Conservation (phyloP, 2,113 vertebrate species). For the Calyptomena viridis region DNA sequence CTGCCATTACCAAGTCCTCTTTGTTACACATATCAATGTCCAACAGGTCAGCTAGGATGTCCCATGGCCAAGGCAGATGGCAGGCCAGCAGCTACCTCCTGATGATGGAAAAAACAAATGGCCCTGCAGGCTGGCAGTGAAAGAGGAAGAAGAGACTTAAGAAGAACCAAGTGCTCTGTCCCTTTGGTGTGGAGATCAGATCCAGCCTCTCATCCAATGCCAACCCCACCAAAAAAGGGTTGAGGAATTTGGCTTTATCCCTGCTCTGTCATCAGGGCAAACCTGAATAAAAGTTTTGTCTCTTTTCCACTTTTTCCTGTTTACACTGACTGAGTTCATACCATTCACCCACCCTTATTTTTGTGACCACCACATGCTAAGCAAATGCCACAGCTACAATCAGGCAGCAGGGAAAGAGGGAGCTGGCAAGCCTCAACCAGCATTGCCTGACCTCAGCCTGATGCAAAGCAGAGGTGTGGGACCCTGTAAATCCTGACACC, state of each 20-base stretch:
- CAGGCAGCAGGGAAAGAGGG: neutral
- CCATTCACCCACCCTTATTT: neutral
- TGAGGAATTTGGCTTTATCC: neutral
- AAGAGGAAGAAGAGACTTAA: neutral
- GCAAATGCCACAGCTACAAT: neutral
- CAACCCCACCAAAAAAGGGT: neutral
- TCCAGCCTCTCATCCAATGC: neutral
- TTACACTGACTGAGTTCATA: neutral
- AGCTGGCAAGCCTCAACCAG: neutral
- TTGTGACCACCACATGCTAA: neutral
- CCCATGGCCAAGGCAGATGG: neutral
- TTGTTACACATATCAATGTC: neutral
- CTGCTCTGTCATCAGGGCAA: neutral
- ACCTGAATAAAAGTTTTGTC: neutral
- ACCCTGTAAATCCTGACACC: neutral
- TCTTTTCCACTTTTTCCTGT: neutral
- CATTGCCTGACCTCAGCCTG: neutral
- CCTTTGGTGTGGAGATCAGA: neutral
- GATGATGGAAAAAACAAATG: neutral
- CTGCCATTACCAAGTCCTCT: neutral
- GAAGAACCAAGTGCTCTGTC: neutral
- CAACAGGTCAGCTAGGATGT: neutral
- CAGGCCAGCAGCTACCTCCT: neutral
- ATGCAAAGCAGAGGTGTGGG: fast-evolving
- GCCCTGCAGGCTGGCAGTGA: neutral